Conservation (phyloP, 1,140 invertebrate genomes). For the Centruroides sculpturatus region DNA sequence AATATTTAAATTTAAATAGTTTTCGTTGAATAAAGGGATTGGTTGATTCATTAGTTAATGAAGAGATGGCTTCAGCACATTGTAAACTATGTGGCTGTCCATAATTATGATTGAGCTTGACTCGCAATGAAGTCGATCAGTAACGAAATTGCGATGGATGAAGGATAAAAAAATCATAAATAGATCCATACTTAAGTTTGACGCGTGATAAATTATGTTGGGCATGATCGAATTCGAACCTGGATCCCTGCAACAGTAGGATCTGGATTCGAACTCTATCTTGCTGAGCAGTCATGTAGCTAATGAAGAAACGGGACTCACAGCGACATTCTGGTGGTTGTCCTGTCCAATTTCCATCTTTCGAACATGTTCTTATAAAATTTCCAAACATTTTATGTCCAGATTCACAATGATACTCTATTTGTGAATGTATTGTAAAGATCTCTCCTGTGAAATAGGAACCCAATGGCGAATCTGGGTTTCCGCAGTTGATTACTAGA, state of each 20-base stretch:
- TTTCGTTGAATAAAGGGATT: too few species aligned
- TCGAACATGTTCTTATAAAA: conserved; percentile 46
- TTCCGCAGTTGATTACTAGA: conserved; percentile 72
- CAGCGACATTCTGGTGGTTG: conserved; percentile 65
- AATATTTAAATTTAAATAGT: neutral
- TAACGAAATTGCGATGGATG: neutral
- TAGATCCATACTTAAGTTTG: too few species aligned
- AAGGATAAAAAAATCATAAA: too few species aligned
- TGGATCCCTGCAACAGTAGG: neutral
- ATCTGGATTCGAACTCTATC: neutral
- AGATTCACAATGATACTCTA: conserved; percentile 72
- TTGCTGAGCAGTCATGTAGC: neutral
- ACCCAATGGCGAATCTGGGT: conserved; percentile 65
- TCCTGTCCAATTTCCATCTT: conserved; percentile 65
- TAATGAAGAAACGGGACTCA: conserved; percentile 33
- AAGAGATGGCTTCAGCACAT: too few species aligned
- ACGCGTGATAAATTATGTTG: too few species aligned
- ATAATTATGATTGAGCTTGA: too few species aligned
- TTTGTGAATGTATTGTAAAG: conserved; percentile 67
- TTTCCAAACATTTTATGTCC: conserved; percentile 63
- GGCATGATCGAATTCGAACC: too few species aligned
- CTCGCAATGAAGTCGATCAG: neutral
- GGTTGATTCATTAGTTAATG: too few species aligned
- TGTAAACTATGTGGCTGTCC: too few species aligned
- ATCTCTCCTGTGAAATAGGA: conserved; percentile 71